Evolutionary conservation across 1,140 invertebrate genomes (phyloP).

Genomic region (Drosophila navojoa): DNA sequence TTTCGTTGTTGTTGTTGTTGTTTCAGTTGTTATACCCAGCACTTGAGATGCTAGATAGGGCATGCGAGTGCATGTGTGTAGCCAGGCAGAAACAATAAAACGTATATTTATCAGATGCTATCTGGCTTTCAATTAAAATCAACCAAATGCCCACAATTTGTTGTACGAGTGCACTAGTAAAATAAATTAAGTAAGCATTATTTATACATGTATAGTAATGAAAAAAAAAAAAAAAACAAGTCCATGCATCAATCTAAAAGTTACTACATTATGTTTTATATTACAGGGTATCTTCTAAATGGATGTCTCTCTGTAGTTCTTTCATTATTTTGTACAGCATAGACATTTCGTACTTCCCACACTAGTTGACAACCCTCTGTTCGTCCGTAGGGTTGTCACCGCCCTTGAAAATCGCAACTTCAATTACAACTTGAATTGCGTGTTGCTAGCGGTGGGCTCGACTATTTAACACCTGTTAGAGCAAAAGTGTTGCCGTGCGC

Average conservation of each 20-base stretch:
- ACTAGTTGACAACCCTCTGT: conserved; percentile 3
- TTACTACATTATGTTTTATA: too few species aligned
- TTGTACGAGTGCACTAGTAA: background rate
- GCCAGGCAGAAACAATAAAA: conserved; percentile 11
- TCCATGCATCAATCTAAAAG: background rate
- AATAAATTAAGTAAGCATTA: background rate
- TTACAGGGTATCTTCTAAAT: background rate
- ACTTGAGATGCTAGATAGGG: background rate
- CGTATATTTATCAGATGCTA: conserved; percentile 4
- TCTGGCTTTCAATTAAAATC: background rate
- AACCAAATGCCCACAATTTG: conserved; percentile 7
- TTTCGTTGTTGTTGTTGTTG: too few species aligned
- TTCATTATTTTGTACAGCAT: conserved; percentile 1
- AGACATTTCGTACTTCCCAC: background rate
- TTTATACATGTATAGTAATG: too few species aligned
- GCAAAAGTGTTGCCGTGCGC: conserved; percentile 62
- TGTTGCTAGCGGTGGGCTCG: conserved; percentile 35
- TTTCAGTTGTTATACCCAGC: conserved; percentile 6
- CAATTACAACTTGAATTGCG: conserved; percentile 49
- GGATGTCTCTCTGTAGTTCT: background rate
- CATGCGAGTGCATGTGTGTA: background rate
- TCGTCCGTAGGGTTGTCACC: conserved; percentile 23
- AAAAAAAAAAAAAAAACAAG: background rate
- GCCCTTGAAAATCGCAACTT: conserved; percentile 12
- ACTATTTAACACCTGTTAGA: conserved; percentile 78